These are phyloP conservation scores for Aphaenogaster floridana DNA, from an alignment of 1,140 invertebrate genomes.

Conservation along the genomic window DNA sequence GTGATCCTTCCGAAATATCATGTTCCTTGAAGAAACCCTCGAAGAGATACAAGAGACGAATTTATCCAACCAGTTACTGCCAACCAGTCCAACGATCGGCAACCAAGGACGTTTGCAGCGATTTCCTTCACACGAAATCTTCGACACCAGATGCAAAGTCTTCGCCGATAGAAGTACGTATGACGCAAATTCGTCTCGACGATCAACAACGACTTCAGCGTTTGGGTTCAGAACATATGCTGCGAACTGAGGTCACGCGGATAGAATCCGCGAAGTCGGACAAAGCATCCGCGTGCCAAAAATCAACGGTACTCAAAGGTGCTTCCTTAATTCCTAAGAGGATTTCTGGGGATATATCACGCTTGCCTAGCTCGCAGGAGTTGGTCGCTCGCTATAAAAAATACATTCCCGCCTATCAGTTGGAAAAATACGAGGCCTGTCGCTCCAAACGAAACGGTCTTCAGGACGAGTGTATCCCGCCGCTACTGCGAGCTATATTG, in stretches of 20 bases:
- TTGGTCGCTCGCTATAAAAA: conserved; percentile 51
- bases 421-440: conserved; percentile 69
- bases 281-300: background rate
- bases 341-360: background rate
- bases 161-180: background rate
- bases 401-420: conserved; percentile 50
- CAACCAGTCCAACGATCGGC: background rate
- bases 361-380: conserved; percentile 1
- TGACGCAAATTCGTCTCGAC: background rate
- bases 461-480: conserved; percentile 73
- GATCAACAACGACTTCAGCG: background rate
- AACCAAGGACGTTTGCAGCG: background rate
- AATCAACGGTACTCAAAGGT: background rate
- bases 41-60: background rate
- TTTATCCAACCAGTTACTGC: background rate
- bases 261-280: background rate
- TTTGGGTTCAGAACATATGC: background rate
- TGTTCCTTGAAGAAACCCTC: background rate
- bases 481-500: conserved; percentile 46
- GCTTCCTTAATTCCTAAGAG: background rate
- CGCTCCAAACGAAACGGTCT: conserved; percentile 74
- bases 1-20: conserved; percentile 52
- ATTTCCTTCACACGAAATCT: background rate
- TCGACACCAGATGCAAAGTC: background rate
- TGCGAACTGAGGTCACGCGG: background rate